These are phyloP conservation scores for Sprattus sprattus DNA, from an alignment of 2,113 vertebrate genomes.

Conservation along the genomic window DNA sequence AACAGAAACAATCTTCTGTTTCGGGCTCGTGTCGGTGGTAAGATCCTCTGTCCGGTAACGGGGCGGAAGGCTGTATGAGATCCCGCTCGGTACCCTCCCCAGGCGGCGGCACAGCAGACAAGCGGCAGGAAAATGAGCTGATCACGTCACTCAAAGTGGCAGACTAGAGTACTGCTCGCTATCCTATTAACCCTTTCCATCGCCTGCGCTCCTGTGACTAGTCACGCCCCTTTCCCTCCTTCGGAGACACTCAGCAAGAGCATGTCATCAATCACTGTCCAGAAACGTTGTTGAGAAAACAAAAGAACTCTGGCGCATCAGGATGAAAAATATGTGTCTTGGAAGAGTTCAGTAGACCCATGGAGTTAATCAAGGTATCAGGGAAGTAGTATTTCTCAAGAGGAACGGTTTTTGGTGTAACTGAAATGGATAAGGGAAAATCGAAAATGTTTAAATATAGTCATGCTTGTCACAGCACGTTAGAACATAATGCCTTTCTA, in stretches of 20 bases:
- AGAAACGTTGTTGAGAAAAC: constrained; percentile 5
- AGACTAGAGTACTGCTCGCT: constrained; percentile 21
- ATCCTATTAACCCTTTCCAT: constrained; percentile 17
- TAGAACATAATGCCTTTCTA: not conserved
- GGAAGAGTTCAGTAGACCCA: not conserved
- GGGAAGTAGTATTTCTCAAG: not conserved
- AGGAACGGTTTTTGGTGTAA: too few relatives aligned
- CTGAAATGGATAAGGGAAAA: not conserved
- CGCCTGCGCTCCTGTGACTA: not conserved
- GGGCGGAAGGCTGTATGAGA: constrained; percentile 18
- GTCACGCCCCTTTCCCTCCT: not conserved
- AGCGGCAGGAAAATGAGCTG: constrained; percentile 33
- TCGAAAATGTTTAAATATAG: not conserved
- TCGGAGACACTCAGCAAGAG: not conserved
- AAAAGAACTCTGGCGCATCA: not conserved
- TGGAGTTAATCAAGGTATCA: not conserved
- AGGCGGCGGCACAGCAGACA: constrained; percentile 16
- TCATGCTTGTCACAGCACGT: not conserved
- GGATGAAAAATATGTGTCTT: not conserved
- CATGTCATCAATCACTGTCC: constrained; percentile 18
- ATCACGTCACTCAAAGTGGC: constrained; percentile 54
- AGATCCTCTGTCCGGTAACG: constrained; percentile 19
- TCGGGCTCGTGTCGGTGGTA: constrained; percentile 14
- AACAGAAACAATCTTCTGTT: not conserved
- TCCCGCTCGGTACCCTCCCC: constrained; percentile 16